These are phyloP conservation scores for Spicauda simplicius DNA, from an alignment of 2,888 invertebrate species.

Conservation along the genomic window DNA sequence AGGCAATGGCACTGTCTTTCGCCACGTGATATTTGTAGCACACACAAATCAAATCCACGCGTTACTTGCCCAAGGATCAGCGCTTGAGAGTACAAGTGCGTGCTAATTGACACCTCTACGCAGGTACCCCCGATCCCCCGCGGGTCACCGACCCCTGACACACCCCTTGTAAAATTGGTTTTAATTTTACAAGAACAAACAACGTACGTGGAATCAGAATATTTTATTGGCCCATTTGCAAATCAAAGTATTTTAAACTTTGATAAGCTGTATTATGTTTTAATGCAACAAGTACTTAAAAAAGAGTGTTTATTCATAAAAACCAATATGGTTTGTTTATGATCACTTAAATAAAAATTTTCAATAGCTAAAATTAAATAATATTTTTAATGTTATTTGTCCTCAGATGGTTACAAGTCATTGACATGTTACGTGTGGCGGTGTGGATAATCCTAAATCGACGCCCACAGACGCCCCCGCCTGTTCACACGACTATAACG, in stretches of 20 bases:
- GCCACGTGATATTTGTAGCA: not conserved
- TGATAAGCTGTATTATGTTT: too few relatives aligned
- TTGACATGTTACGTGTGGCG: constrained; percentile 10
- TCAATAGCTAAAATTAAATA: not conserved
- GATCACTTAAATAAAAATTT: not conserved
- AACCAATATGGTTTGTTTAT: too few relatives aligned
- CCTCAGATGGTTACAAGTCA: not conserved
- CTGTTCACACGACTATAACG: not conserved
- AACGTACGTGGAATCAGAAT: not conserved
- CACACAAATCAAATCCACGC: not conserved
- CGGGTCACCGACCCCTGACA: not conserved
- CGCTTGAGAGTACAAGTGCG: constrained; percentile 1
- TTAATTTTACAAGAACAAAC: not conserved
- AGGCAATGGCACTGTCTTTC: not conserved
- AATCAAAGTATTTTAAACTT: not conserved
- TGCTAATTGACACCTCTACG: not conserved
- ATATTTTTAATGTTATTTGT: not conserved
- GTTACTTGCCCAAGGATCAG: not conserved
- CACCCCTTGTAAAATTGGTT: not conserved
- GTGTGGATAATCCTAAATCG: not conserved
- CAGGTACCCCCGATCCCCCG: not conserved
- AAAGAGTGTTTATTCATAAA: too few relatives aligned
- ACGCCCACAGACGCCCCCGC: not conserved
- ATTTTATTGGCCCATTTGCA: not conserved
- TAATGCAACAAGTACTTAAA: too few relatives aligned